A percentile compares a stretch with the other conserved stretches of the same genome.
Conservation (phyloP, 2,888 invertebrate species). For the Tetropium fuscum region DNA sequence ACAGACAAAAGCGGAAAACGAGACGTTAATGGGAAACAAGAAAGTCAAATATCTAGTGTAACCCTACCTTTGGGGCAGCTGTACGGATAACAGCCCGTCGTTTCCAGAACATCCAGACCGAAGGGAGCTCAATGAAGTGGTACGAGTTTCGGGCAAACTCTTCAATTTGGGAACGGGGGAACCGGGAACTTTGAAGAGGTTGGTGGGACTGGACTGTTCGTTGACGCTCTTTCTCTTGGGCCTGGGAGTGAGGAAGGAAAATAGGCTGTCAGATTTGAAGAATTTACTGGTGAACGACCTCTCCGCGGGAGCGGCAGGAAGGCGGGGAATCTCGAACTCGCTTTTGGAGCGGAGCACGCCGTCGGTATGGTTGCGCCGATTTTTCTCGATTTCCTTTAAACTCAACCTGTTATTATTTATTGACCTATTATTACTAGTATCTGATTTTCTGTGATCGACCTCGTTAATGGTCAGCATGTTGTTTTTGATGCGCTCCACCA, state of each 20-base stretch:
- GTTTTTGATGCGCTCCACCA: conserved; percentile 48
- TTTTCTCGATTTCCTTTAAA: conserved; percentile 40
- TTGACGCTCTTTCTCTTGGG: conserved; percentile 54
- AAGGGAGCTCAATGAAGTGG: conserved; percentile 59
- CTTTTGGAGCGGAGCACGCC: conserved; percentile 62
- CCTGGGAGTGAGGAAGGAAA: conserved; percentile 72
- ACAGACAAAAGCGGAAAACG: conserved; percentile 22
- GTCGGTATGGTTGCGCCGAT: conserved; percentile 33
- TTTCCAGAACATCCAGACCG: conserved; percentile 52
- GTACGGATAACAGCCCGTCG: conserved; percentile 49
- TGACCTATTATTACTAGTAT: conserved; percentile 17
- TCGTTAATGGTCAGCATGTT: conserved; percentile 30
- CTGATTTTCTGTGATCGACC: conserved; percentile 31
- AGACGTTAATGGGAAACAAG: conserved; percentile 14
- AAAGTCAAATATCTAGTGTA: conserved; percentile 31
- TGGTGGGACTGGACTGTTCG: conserved; percentile 39
- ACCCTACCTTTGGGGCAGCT: conserved; percentile 55
- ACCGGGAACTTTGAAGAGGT: conserved; percentile 52
- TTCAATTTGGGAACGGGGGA: conserved; percentile 52
- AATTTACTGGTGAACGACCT: conserved; percentile 50
- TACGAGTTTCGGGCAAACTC: conserved; percentile 54
- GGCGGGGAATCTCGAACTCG: conserved; percentile 61
- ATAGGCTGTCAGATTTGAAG: conserved; percentile 64
- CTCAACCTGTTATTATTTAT: conserved; percentile 33
- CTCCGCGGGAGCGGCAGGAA: conserved; percentile 44